Conservation (phyloP, 1,140 invertebrate genomes). For the Eumeta japonica region DNA sequence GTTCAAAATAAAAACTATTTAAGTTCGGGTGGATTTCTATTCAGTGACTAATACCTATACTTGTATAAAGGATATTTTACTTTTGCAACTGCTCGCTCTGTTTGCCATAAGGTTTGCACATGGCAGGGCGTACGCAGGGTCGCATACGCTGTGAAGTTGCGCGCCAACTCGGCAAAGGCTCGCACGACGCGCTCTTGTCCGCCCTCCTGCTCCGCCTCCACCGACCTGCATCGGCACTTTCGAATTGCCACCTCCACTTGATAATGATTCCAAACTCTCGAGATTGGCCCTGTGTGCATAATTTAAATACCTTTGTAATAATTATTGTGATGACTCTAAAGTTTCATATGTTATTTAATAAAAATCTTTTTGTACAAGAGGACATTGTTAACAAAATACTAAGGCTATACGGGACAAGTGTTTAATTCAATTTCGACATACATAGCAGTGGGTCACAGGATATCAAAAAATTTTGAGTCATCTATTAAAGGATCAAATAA, state of each 20-base stretch:
- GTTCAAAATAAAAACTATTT: too few relatives aligned
- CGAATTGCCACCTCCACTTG: constrained; percentile 32
- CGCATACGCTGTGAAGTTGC: constrained; percentile 84
- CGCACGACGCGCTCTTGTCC: constrained; percentile 79
- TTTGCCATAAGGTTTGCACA: constrained; percentile 87
- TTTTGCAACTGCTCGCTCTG: constrained; percentile 84
- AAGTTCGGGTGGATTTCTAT: too few relatives aligned
- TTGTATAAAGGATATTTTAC: too few relatives aligned
- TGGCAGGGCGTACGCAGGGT: constrained; percentile 77
- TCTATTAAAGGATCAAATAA: too few relatives aligned
- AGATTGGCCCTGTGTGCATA: constrained; percentile 64
- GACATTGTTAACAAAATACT: constrained; percentile 6
- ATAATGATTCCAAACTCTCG: constrained; percentile 67
- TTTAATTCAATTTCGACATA: too few relatives aligned
- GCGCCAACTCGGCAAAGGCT: constrained; percentile 79
- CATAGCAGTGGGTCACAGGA: too few relatives aligned
- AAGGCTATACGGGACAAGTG: too few relatives aligned
- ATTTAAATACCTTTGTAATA: not conserved
- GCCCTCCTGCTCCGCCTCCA: constrained; percentile 34
- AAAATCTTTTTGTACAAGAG: too few relatives aligned
- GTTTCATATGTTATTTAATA: too few relatives aligned
- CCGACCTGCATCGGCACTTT: constrained; percentile 1
- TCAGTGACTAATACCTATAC: too few relatives aligned
- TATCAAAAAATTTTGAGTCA: too few relatives aligned
- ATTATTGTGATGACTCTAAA: constrained; percentile 2